Evolutionary conservation across 2,113 vertebrate genomes (phyloP), one percentile per base, ranked within the genome.

Genomic region (Pyxicephalus adspersus): DNA sequence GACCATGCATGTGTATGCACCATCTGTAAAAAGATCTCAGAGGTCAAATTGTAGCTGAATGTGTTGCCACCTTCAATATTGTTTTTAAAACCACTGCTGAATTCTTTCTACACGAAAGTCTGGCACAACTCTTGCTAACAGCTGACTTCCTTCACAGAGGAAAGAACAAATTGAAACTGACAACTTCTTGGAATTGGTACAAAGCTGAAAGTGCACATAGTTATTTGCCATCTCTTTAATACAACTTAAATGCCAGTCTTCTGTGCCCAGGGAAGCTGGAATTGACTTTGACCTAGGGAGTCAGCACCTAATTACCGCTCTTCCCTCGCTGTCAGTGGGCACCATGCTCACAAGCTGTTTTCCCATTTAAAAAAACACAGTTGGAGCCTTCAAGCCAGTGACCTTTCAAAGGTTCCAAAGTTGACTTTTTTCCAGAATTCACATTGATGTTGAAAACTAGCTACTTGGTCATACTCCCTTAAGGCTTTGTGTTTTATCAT

Each of bases 111-210:
- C n/a, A 38, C 50, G 9, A 58, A 45, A 28, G n/a, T 1, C 45
- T 74, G 70, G 80, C 80, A 82, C 51, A 16, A 23, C 28, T 72
- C 20, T 3, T 18, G 20, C 0, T 0, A 19, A 45, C 65, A 83
- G 80, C 83, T 84, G 82, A 78, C 73, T 85, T 86, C 67, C 83
- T 74, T 84, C 50, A 80, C 73, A 66, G 8, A 8, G 26, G 28
- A 63, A 88, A 52, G 76, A 86, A 84, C 84, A 88, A 88, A 87
- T 89, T 71, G 61, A 85, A 84, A 83, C 58, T 83, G 89, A 88
- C 91, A 84, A 85, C 81, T 87, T 80, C 55, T 75, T 85, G 86
- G 85, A 88, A 83, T 68, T 4, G n/a, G 64, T 0, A 0, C 78
- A 85, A 38, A 22, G 71, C 65, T 5, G 61, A 83, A 88, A 86